These are phyloP conservation scores for Mormyrops boulengeri DNA, from an alignment of 2,797 vertebrate genomes.

Conservation along the genomic window DNA sequence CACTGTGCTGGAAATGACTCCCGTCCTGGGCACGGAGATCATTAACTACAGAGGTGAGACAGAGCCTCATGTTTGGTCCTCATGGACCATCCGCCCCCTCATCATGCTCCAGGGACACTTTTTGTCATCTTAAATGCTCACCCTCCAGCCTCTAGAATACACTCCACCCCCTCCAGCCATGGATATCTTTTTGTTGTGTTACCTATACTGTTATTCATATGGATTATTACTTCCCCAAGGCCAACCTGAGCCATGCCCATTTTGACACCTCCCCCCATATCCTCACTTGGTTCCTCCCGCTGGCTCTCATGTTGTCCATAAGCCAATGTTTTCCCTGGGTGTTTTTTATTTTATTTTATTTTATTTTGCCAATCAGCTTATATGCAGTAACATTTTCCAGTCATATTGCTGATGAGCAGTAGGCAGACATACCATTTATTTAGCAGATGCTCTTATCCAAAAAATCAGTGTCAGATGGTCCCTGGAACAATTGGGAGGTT, in stretches of 20 bases:
- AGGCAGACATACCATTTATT: neutral
- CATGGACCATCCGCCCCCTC: neutral
- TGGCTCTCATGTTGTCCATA: neutral
- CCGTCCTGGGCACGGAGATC: slow-evolving; percentile 94
- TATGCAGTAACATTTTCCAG: neutral
- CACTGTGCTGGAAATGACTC: slow-evolving; percentile 97
- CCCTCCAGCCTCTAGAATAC: neutral
- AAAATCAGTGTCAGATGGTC: neutral
- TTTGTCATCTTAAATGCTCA: neutral
- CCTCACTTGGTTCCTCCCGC: neutral
- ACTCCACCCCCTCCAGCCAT: neutral
- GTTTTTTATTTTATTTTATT: neutral
- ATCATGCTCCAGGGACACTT: neutral
- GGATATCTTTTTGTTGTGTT: neutral
- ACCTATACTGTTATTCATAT: neutral
- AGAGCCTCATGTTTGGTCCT: neutral
- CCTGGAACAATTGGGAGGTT: neutral
- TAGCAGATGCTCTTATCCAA: neutral
- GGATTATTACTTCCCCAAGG: neutral
- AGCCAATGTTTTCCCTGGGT: neutral
- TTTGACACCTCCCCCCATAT: neutral
- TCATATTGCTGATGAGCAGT: neutral
- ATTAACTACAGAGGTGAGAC: slow-evolving; percentile 91
- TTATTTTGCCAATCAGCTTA: neutral
- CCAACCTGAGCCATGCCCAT: neutral